phyloP scores from a whole-genome alignment of 2,888 invertebrate species.

The Drosophila kambysellisi region DNA sequence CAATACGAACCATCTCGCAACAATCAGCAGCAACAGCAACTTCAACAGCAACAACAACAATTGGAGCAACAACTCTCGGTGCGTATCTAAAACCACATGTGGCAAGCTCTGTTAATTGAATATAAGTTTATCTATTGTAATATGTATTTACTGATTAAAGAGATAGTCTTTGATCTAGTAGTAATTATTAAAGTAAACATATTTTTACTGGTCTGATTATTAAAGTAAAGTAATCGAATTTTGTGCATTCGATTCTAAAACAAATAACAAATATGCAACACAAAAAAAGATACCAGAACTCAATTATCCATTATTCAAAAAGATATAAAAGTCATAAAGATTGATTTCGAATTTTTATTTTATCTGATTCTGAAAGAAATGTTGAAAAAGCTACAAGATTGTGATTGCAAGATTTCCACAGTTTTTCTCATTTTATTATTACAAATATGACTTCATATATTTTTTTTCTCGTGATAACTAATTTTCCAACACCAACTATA shows the following conservation, averaged over 20 bases:
- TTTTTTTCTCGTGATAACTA: background rate
- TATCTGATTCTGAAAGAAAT: background rate
- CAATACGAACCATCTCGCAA: slow-evolving; percentile 83
- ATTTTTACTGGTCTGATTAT: background rate
- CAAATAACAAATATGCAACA: background rate
- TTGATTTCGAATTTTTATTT: background rate
- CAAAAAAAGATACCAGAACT: fast-evolving
- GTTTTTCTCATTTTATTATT: background rate
- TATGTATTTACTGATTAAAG: background rate
- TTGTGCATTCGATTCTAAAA: background rate
- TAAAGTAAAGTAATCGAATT: background rate
- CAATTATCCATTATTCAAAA: background rate
- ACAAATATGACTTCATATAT: background rate
- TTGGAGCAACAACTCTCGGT: slow-evolving; percentile 68
- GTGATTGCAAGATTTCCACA: background rate
- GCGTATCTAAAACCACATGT: slow-evolving; percentile 34
- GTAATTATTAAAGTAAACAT: background rate
- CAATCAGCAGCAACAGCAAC: slow-evolving; percentile 55
- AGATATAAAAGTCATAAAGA: background rate
- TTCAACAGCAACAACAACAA: slow-evolving; percentile 10
- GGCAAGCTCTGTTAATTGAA: slow-evolving; percentile 9
- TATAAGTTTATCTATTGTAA: too few species aligned
- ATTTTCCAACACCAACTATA: background rate
- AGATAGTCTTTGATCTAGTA: too few species aligned
- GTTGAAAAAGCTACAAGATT: background rate